These are phyloP conservation scores for Araneus ventricosus DNA, from an alignment of 1,140 invertebrate genomes.

Conservation along the genomic window DNA sequence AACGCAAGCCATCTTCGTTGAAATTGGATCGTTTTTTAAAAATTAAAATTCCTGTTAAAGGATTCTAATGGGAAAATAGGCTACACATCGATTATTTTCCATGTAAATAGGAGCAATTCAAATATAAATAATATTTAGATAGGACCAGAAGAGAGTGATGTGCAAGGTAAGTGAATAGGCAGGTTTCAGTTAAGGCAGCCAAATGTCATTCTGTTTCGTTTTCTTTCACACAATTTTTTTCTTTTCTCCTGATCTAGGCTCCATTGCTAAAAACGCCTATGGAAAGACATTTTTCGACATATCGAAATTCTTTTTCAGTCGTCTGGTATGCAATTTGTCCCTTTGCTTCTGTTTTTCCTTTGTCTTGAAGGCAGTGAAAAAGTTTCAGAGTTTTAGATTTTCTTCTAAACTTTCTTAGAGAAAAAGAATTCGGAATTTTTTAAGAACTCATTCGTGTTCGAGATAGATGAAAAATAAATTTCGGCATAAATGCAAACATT, in stretches of 20 bases:
- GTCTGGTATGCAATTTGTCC: background rate
- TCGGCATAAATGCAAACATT: no score
- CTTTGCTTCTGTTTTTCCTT: background rate
- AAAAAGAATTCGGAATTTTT: background rate
- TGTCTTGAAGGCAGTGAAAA: background rate
- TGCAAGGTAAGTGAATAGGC: background rate
- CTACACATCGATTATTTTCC: background rate
- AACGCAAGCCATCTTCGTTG: no score
- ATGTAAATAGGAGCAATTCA: background rate
- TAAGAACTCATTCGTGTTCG: no score
- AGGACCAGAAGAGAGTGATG: background rate
- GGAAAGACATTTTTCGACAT: background rate
- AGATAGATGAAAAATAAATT: no score
- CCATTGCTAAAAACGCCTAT: background rate
- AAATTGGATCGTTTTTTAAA: no score
- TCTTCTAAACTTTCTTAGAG: background rate
- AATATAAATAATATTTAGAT: conserved; percentile 36
- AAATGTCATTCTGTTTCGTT: background rate
- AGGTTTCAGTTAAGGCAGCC: background rate
- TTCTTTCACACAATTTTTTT: background rate
- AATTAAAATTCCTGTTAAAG: no score
- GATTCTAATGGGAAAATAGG: no score
- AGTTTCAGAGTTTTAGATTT: background rate
- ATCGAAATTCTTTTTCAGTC: background rate
- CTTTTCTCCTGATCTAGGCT: background rate